Base-by-base conservation (phyloP, 2,888 invertebrate species). In the Eupithecia insigniata region DNA sequence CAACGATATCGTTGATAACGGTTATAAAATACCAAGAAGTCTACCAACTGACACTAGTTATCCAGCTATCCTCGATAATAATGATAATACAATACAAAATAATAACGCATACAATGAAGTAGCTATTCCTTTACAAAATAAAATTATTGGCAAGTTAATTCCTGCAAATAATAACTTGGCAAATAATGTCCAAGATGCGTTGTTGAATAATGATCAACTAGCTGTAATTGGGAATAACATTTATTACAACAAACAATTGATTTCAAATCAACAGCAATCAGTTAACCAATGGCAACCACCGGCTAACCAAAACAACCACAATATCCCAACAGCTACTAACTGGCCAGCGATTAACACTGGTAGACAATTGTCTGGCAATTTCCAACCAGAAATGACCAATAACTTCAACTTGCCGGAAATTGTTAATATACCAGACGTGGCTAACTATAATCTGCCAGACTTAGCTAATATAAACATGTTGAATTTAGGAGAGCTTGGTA, bases 401-500 rank as follows among this genome's bases (percentile, higher is more conserved):
- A 64, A 60, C 28, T 62, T 71, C 1, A 70, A 67, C 18, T n/a
- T 72, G 18, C 72, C 69, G 65, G 62, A 66, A 64, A 43, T 30
- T n/a, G 16, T 30, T 2, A 66, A 70, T 18, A 30, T 60, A 66
- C 67, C 61, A 71, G 64, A 68, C 67, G 14, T 55, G 66, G 75
- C 65, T 39, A 78, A 74, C 70, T 62, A 67, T 4, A 72, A 70
- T 32, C 12, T 72, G 22, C 71, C 70, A 66, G 66, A 66, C 18
- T 51, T 69, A 8, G 39, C 36, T 8, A 72, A 67, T 39, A 10
- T 69, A 18, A 81, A 79, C 39, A 72, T 79, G 1, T 70, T 83
- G 1, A 80, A 79, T 69, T 77, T 83, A 46, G 82, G 81, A n/a
- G 78, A 81, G 26, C 77, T 83, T 72, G 81, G 79, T 18, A 81